A percentile compares a stretch with the other conserved stretches of the same genome.
Conservation (phyloP, 2,797 vertebrate species). For the Eulemur albifrons region DNA sequence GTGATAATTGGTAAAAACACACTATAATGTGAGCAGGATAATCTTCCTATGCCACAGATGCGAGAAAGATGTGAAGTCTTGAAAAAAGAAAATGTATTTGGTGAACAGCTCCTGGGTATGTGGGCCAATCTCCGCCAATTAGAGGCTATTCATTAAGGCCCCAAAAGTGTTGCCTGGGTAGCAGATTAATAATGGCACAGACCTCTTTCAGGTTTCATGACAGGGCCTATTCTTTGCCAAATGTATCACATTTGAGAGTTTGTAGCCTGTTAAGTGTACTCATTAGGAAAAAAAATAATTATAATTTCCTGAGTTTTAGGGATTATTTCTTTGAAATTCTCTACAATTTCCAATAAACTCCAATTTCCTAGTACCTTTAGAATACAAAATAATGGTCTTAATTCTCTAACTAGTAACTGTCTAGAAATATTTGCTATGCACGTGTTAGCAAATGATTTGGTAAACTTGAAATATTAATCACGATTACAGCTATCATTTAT, state of each 20-base stretch:
- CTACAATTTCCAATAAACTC: not conserved
- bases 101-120: conserved; percentile 54
- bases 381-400: not conserved
- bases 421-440: not conserved
- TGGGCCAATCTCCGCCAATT: conserved; percentile 66
- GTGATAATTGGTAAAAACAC: not conserved
- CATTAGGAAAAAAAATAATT: conserved; percentile 52
- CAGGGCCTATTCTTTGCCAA: conserved; percentile 59
- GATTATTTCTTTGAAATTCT: conserved; percentile 45
- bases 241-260: conserved; percentile 70
- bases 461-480: not conserved
- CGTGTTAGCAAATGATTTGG: not conserved
- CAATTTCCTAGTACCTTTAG: not conserved
- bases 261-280: conserved; percentile 52
- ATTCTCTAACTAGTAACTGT: not conserved
- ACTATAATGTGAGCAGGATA: not conserved
- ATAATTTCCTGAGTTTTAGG: conserved; percentile 41
- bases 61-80: conserved; percentile 31
- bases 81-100: not conserved
- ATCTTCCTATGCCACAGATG: not conserved
- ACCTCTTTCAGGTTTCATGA: conserved; percentile 62
- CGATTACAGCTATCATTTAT: not conserved
- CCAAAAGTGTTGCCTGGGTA: conserved; percentile 64
- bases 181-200: conserved; percentile 61
- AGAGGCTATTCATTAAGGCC: conserved; percentile 66